Base-by-base conservation (phyloP, 2,888 invertebrate genomes). In the Augochlorella aurata region DNA sequence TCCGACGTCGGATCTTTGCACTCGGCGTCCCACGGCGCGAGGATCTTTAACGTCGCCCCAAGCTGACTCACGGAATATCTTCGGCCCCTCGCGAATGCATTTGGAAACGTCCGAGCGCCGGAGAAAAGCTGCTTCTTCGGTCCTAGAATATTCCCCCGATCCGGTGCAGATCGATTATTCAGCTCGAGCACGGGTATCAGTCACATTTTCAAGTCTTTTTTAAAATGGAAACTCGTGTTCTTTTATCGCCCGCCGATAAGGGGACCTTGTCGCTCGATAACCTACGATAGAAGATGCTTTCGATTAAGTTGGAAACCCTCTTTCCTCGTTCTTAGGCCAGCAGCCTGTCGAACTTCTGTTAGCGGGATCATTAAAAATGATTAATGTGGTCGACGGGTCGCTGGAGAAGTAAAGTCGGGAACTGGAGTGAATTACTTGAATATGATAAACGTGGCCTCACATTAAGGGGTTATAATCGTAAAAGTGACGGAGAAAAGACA, bases 21-120 rank as follows among this genome's bases (percentile, higher is more conserved):
- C 82, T 71, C 73, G 84, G 75, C 83, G 77, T 83, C 84, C 78
- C 77, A 77, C 76, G 58, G 82, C 74, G 85, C 78, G 80, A 79
- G 67, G 73, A 82, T 82, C 82, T 77, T 86, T 67, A 80, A 79
- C 80, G 77, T 83, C 74, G 77, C 79, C 81, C 21, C 70, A 68
- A 65, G 77, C 81, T 83, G 83, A 83, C 83, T 83, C 83, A 83
- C 74, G 63, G 74, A 76, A 81, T 83, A 83, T 81, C 83, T 83
- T 81, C 77, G 71, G 74, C 74, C 29, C n/a, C 73, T 38, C 75
- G 63, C 68, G 67, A 74, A 74, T 74, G 45, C 70, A 45, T 77
- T 77, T 77, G 61, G 74, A 82, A 63, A 58, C 72, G 47, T 45
- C 65, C 14, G 18, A 9, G 66, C 9, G 38, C 24, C 24, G 50